Percentiles rank a stretch among this genome's conserved stretches.
Evolutionary conservation across 1,140 invertebrate genomes (phyloP).

Genomic region (Drosophila busckii): DNA sequence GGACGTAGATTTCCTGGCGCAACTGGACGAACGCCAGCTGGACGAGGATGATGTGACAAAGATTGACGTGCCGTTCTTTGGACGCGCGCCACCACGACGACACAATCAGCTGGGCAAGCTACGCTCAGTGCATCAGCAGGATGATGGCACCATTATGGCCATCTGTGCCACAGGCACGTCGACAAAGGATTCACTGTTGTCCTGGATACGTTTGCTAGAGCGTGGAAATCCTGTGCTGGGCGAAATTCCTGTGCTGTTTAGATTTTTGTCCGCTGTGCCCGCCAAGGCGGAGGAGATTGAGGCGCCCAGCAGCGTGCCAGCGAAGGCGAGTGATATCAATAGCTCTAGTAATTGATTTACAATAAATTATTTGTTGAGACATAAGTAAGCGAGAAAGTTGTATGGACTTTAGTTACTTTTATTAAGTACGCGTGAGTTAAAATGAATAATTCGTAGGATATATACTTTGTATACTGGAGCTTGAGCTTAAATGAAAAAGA

Average conservation of each 20-base stretch:
- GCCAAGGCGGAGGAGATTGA: conserved; percentile 57
- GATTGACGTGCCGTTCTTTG: conserved; percentile 83
- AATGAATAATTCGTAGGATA: conserved; percentile 32
- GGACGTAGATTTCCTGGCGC: conserved; percentile 56
- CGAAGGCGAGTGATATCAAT: conserved; percentile 24
- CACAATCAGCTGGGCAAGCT: conserved; percentile 78
- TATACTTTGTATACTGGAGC: conserved; percentile 40
- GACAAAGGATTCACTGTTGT: conserved; percentile 92
- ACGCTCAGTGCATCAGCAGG: conserved; percentile 92
- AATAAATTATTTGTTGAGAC: conserved; percentile 53
- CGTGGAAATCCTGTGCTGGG: conserved; percentile 86
- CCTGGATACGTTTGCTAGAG: conserved; percentile 94
- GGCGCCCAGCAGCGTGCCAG: conserved; percentile 35
- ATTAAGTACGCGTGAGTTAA: conserved; percentile 43
- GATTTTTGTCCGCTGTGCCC: conserved; percentile 78
- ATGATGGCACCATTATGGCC: conserved; percentile 93
- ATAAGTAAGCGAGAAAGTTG: too few relatives aligned
- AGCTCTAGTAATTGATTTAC: conserved; percentile 10
- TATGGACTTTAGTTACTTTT: conserved; percentile 4
- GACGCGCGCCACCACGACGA: conserved; percentile 45
- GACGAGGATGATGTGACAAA: conserved; percentile 83
- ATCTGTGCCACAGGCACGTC: conserved; percentile 93
- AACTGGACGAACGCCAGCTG: conserved; percentile 52
- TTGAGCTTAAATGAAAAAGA: conserved; percentile 69
- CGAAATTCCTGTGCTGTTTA: conserved; percentile 90